These are phyloP conservation scores for Synanthedon tipuliformis DNA, from an alignment of 2,888 invertebrate species.

Conservation along the genomic window DNA sequence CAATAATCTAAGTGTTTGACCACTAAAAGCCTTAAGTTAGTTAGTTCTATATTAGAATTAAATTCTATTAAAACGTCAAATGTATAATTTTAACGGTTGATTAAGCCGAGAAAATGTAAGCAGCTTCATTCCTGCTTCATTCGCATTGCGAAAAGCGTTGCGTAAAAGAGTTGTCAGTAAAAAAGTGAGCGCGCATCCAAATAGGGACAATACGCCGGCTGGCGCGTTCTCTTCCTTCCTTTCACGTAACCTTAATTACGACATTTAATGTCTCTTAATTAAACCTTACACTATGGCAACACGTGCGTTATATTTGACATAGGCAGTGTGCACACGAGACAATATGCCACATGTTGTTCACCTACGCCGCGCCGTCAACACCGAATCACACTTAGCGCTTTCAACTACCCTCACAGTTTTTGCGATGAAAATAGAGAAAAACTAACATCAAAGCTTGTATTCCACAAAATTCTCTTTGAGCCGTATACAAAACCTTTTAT, in stretches of 20 bases:
- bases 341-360: background rate
- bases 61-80: no score
- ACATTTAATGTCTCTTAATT: slow-evolving; percentile 38
- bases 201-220: slow-evolving; percentile 1
- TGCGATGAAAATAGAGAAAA: background rate
- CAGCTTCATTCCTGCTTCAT: no score
- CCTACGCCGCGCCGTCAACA: background rate
- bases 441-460: background rate
- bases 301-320: background rate
- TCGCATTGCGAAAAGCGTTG: background rate
- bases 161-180: background rate
- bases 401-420: background rate
- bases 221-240: slow-evolving; percentile 6
- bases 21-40: no score
- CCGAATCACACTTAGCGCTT: background rate
- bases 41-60: no score
- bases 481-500: no score
- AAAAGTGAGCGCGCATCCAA: slow-evolving; percentile 1
- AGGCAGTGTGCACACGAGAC: background rate
- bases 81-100: no score
- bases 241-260: slow-evolving; percentile 30
- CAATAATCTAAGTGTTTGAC: no score
- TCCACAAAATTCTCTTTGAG: background rate
- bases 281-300: slow-evolving; percentile 14
- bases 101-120: no score